Evolutionary conservation across 2,888 invertebrate genomes (phyloP).

Genomic region (Chrysomela aeneicollis): DNA sequence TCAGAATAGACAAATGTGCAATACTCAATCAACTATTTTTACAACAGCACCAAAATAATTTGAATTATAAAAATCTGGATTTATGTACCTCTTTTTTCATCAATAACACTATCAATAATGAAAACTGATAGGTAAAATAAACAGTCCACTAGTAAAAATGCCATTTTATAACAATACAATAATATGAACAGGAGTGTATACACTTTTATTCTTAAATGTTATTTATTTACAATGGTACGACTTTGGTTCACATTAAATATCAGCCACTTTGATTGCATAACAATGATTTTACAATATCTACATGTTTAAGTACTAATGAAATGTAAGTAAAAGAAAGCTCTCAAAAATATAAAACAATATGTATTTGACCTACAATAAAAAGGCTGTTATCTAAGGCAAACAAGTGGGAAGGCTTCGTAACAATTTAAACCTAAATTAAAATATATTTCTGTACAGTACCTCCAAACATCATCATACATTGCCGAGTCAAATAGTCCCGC

Average conservation of each 20-base stretch:
- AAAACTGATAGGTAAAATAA: constrained; percentile 50
- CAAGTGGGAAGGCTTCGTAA: constrained; percentile 45
- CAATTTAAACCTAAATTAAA: constrained; percentile 44
- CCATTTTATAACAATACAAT: constrained; percentile 57
- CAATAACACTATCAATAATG: constrained; percentile 47
- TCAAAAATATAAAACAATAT: constrained; percentile 39
- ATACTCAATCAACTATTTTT: constrained; percentile 30
- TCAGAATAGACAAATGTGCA: constrained; percentile 40
- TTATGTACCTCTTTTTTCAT: constrained; percentile 21
- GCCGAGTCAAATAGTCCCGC: constrained; percentile 34
- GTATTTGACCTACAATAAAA: constrained; percentile 44
- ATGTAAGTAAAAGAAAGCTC: constrained; percentile 38
- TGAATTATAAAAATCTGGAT: background rate
- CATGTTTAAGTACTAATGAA: constrained; percentile 46
- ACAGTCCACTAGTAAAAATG: constrained; percentile 58
- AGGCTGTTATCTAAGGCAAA: constrained; percentile 49
- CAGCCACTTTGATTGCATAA: constrained; percentile 48
- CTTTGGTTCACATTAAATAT: constrained; percentile 45
- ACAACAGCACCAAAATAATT: background rate
- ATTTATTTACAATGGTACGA: constrained; percentile 52
- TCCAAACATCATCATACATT: constrained; percentile 39
- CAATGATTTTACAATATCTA: constrained; percentile 48
- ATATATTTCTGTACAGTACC: constrained; percentile 46
- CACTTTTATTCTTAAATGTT: constrained; percentile 49
- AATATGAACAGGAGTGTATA: constrained; percentile 58